These are phyloP conservation scores for Bicyclus anynana DNA, from an alignment of 1,140 invertebrate species.

Conservation along the genomic window DNA sequence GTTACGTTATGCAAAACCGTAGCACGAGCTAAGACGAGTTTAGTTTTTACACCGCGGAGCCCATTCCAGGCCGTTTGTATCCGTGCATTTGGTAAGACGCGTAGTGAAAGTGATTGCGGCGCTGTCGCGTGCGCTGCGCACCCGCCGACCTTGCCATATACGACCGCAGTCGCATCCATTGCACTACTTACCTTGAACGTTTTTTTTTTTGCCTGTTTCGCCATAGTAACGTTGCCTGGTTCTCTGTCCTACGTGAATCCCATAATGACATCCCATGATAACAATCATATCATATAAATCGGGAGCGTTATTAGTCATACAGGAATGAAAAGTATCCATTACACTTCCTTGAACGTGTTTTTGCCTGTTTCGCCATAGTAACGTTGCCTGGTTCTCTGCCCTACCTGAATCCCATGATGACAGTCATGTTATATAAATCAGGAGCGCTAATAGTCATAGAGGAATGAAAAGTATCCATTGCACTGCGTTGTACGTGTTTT, in stretches of 20 bases:
- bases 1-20: neutral
- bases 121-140: conserved; percentile 64
- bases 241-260: neutral
- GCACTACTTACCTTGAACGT: conserved; percentile 49
- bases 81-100: conserved; percentile 68
- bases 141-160: conserved; percentile 72
- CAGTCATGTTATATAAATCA: no score
- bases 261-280: neutral
- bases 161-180: conserved; percentile 39
- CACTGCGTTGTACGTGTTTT: conserved; percentile 46
- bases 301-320: no score
- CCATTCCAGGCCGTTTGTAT: conserved; percentile 44
- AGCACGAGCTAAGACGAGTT: neutral
- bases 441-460: no score
- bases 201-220: conserved; percentile 42
- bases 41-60: neutral
- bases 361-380: conserved; percentile 39
- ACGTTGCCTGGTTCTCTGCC: conserved; percentile 19
- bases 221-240: conserved; percentile 31
- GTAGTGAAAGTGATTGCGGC: conserved; percentile 70
- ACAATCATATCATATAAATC: no score
- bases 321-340: no score
- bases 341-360: conserved; percentile 47
- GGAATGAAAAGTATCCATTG: conserved; percentile 46
- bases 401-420: neutral